phyloP scores from a whole-genome alignment of 64 coral and sea anemone species.

The Hydrozoanthus tunicans region DNA sequence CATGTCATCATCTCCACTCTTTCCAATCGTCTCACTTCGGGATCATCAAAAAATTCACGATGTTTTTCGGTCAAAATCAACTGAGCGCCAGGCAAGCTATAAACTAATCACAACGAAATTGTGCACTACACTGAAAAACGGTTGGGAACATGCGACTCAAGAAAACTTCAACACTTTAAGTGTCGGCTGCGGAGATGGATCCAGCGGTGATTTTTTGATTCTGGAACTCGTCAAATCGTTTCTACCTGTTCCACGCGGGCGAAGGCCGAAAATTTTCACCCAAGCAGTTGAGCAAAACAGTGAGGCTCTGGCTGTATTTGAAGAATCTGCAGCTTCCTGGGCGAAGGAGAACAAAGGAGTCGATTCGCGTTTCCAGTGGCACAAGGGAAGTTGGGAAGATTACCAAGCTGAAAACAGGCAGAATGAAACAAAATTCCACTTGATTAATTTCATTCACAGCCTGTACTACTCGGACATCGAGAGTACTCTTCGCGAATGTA shows the following conservation, averaged over 20 bases:
- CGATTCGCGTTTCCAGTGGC: not conserved
- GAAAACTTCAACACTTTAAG: not conserved
- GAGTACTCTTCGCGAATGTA: not conserved
- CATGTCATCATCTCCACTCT: too few relatives aligned
- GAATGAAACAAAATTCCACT: not conserved
- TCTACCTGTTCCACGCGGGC: not conserved
- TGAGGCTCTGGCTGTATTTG: not conserved
- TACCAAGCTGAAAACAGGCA: not conserved
- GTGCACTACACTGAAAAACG: not conserved
- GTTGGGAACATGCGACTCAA: not conserved
- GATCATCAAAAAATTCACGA: not conserved
- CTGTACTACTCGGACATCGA: not conserved
- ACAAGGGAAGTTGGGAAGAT: not conserved
- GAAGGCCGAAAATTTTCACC: not conserved
- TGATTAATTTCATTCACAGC: not conserved
- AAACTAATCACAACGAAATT: conserved; percentile 1
- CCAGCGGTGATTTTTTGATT: conserved; percentile 7
- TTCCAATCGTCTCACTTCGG: not conserved
- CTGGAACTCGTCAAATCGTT: not conserved
- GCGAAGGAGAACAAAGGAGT: not conserved
- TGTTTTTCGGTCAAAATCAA: not conserved
- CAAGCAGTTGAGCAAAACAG: not conserved
- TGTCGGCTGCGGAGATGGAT: conserved; percentile 25
- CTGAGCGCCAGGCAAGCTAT: not conserved
- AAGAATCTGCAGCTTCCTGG: conserved; percentile 31